Evolutionary conservation across 2,797 vertebrate genomes (phyloP).

Genomic region (Dipus sagitta): DNA sequence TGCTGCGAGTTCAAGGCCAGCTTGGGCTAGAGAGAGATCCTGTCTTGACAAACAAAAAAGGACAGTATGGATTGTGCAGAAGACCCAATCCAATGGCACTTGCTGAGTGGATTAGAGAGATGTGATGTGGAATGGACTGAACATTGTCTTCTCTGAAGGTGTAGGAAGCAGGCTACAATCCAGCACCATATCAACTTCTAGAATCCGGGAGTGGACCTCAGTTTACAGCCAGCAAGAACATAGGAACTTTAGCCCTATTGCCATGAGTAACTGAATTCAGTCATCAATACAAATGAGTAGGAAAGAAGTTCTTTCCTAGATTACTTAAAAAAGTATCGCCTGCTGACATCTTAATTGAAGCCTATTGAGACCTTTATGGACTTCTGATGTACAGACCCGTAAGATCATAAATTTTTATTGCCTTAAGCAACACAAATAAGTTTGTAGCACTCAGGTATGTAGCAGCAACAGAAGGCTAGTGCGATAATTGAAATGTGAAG

Average conservation of each 20-base stretch:
- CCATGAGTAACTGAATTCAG: background rate
- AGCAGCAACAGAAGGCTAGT: background rate
- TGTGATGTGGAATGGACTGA: background rate
- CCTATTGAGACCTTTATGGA: background rate
- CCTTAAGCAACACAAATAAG: background rate
- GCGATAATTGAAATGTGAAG: background rate
- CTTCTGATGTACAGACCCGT: background rate
- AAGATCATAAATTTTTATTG: background rate
- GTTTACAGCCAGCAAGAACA: background rate
- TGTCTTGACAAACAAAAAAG: too few species aligned
- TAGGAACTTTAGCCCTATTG: background rate
- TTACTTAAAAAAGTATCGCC: background rate
- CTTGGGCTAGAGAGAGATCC: too few species aligned
- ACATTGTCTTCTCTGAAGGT: background rate
- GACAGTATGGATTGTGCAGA: background rate
- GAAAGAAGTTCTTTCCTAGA: background rate
- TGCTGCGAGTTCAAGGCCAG: too few species aligned
- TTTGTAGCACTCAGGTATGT: background rate
- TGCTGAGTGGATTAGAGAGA: background rate
- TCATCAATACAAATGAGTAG: background rate
- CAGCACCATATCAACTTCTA: background rate
- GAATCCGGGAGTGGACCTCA: background rate
- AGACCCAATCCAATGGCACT: background rate
- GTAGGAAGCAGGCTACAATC: accelerated
- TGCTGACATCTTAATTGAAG: background rate